A percentile compares a stretch with the other conserved stretches of the same genome.
Conservation (phyloP, 1,140 invertebrate genomes). For the Euborellia annulipes region DNA sequence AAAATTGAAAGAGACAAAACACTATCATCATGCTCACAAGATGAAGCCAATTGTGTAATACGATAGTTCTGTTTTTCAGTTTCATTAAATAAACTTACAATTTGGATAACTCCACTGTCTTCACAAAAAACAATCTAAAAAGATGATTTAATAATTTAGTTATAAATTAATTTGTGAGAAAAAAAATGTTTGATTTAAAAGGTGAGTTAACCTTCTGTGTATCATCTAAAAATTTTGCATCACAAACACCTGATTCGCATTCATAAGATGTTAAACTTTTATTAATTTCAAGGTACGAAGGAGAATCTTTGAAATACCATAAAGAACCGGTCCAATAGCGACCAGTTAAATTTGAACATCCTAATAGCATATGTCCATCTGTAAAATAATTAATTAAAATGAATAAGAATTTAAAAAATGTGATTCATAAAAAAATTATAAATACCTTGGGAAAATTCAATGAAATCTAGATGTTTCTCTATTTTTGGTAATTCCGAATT, state of each 20-base stretch:
- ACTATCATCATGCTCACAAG: slow-evolving; percentile 16
- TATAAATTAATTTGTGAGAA: neutral
- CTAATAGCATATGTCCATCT: slow-evolving; percentile 16
- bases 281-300: slow-evolving; percentile 12
- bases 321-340: slow-evolving; percentile 18
- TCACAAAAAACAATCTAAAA: slow-evolving; percentile 17
- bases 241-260: slow-evolving; percentile 14
- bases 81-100: slow-evolving; percentile 11
- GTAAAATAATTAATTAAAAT: slow-evolving; percentile 8
- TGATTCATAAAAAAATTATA: neutral
- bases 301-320: slow-evolving; percentile 16
- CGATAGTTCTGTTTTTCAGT: slow-evolving; percentile 11
- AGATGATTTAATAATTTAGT: neutral
- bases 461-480: slow-evolving; percentile 16
- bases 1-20: slow-evolving; percentile 14
- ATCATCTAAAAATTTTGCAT: slow-evolving; percentile 16
- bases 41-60: slow-evolving; percentile 10
- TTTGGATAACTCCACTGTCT: slow-evolving; percentile 14
- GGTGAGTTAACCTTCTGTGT: slow-evolving; percentile 9
- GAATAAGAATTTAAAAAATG: neutral
- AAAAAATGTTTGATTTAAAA: neutral
- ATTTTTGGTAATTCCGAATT: slow-evolving; percentile 10
- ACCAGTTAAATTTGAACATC: slow-evolving; percentile 16
- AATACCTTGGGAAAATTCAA: slow-evolving; percentile 17
- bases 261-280: slow-evolving; percentile 14